Evolutionary conservation across 2,888 invertebrate genomes (phyloP), one percentile per base, ranked within the genome.

Genomic region (Heteropelma amictum): DNA sequence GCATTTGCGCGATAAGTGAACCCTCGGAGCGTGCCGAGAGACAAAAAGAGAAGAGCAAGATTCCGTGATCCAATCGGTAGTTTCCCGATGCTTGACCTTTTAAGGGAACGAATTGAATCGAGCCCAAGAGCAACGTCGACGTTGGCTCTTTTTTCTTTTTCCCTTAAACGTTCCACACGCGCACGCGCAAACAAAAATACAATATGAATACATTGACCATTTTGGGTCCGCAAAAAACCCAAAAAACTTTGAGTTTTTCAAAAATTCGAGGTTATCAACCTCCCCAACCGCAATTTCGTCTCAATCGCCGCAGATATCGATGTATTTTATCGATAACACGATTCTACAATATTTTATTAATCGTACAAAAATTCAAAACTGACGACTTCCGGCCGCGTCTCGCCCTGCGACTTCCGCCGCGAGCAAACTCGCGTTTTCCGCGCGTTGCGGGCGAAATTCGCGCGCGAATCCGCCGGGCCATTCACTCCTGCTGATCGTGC

Each of bases 61-160:
- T 17, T 40, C 21, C 58, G 45, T 35, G 17, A 65, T 65, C 61
- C 69, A 23, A 58, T 64, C 64, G 49, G n/a, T 17, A 51, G 51
- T 56, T 73, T 51, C 26, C 28, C 45, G 49, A 49, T 45, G 33
- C 64, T 64, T 58, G 10, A 23, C 69, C 73, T 69, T 73, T 69
- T 73, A 73, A 21, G 73, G 73, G 53, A 69, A 35, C n/a, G 69
- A 64, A 69, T 64, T 64, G 42, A 28, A 69, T 58, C 64, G 58
- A 1, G 35, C 28, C 10, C 38, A 28, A 58, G 35, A 35, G 35
- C 49, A 17, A 49, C 35, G 12, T 7, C 33, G 14, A 35, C n/a
- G n/a, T n/a, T n/a, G 23, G 7, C 14, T 14, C 10, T 6, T 28
- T 60, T 12, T 12, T n/a, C 30, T 30, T 14, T 30, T 30, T 19